Evolutionary conservation across 2,888 invertebrate species (phyloP).

Genomic region (Orthonevra nobilis): DNA sequence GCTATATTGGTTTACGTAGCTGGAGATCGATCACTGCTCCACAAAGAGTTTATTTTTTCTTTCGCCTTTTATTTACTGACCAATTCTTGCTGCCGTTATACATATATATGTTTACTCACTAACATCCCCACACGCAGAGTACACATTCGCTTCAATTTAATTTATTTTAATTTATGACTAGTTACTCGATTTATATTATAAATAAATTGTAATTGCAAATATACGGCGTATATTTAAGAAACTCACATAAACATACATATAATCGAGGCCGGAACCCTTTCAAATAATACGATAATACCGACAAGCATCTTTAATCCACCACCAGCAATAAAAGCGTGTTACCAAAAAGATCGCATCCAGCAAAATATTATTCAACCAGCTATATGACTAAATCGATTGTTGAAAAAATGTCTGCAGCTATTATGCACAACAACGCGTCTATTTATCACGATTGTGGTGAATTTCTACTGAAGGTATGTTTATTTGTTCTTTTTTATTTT

Average conservation of each 20-base stretch:
- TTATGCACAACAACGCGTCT: conserved; percentile 69
- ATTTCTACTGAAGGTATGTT: conserved; percentile 65
- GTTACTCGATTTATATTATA: conserved; percentile 30
- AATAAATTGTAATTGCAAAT: conserved; percentile 44
- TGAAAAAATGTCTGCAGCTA: conserved; percentile 69
- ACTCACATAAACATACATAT: conserved; percentile 48
- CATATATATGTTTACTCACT: conserved; percentile 44
- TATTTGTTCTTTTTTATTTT: conserved; percentile 20
- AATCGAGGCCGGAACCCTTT: conserved; percentile 56
- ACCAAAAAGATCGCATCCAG: conserved; percentile 1
- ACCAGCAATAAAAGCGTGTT: conserved; percentile 17
- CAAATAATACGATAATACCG: conserved; percentile 17
- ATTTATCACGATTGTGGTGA: conserved; percentile 69
- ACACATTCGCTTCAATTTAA: conserved; percentile 45
- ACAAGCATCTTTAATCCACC: conserved; percentile 10
- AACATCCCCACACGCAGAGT: not conserved
- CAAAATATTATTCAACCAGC: conserved; percentile 59
- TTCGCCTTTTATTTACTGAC: too few relatives aligned
- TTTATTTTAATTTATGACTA: conserved; percentile 64
- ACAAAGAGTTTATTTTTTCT: conserved; percentile 33
- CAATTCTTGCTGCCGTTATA: conserved; percentile 43
- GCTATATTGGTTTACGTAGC: conserved; percentile 37
- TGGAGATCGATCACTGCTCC: conserved; percentile 52
- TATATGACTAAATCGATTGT: conserved; percentile 65
- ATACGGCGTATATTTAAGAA: conserved; percentile 45